Evolutionary conservation across 2,888 invertebrate genomes (phyloP), one percentile per base, ranked within the genome.

Genomic region (Apeira syringaria): DNA sequence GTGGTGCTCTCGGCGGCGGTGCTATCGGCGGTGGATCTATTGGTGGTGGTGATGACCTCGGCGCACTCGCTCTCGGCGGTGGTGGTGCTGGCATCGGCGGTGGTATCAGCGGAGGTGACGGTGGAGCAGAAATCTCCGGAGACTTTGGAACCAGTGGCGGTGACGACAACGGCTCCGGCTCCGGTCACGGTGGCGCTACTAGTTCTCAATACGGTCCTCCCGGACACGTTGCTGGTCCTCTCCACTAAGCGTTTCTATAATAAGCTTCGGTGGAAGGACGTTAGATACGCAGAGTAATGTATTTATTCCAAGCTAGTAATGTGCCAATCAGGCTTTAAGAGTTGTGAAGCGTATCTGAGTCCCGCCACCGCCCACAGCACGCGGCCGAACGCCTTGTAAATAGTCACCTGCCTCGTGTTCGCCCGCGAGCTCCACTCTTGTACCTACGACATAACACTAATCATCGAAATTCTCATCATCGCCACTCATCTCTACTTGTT

Each of bases 201-300:
- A 86, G 87, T 68, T 68, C 88, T 30, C 90, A 91, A 61, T 91
- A 91, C 61, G 90, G 91, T 55, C 90, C 90, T 35, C 90, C 90
- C 42, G 88, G 89, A 40, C 90, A 90, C 54, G 83, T 88, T 15
- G 86, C 90, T 30, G 90, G 89, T 41, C 83, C 90, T 42, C 78
- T 89, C 48, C 90, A 90, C 68, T 90, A 85, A 82, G 64, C 47
- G 45, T 59, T 42, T 27, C 55, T 5, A 36, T 41, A 51, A 47
- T 53, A 56, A 53, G 50, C 53, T 50, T 53, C 65, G 62, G 71
- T 77, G 80, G 76, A 71, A 76, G 72, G 71, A 70, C 68, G 54
- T 59, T 40, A 41, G 47, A 47, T 59, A 64, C 53, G 58, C 61
- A 53, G 61, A 67, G 61, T 71, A 68, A 75, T 79, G 79, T 80